Base-by-base conservation (phyloP, 2,113 vertebrate species). In the Corythoichthys haematopterus region DNA sequence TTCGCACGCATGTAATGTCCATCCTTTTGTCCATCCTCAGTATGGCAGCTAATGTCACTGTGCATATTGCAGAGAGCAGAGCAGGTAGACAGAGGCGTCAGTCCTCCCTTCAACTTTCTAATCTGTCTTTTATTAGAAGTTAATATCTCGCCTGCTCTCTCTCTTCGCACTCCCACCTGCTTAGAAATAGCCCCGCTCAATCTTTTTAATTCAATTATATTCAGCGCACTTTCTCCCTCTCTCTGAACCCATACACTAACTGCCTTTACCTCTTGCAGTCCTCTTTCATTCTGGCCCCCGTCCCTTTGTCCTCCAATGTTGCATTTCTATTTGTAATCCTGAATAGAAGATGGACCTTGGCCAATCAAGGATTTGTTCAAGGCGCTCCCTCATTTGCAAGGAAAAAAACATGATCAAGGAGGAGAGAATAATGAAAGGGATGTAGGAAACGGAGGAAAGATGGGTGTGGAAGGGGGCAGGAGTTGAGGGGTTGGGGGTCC, bases 71-170 rank as follows among this genome's bases (percentile, higher is more conserved):
- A 85, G 88, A 76, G 86, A 87, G 84, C 87, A 85, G 85, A 88
- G 45, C 14, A 50, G 47, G 47, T 50, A 5, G 85, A 83, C 87
- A 82, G 72, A 84, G 80, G 6, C 9, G 40, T 43, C 78, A 78
- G 81, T 84, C 83, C 78, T 84, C 84, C 87, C 78, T 79, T 82
- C 79, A 86, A 87, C 84, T 89, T 87, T 89, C 87, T 90, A 88
- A 90, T 90, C 88, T 89, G 77, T 90, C 88, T 90, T 89, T 90
- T 90, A 90, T 90, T 90, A 89, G 88, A 90, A 89, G 85, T 90
- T 90, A 87, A 88, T 90, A 89, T 89, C 84, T 82, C 55, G 76
- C 84, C 86, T 70, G 85, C 85, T 88, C 76, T 81, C 79, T 84
- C 80, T 84, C 78, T 85, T 76, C 80, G 79, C 81, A 86, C 85